Evolutionary conservation across 2,797 vertebrate species (phyloP).

Genomic region (Tadarida brasiliensis): DNA sequence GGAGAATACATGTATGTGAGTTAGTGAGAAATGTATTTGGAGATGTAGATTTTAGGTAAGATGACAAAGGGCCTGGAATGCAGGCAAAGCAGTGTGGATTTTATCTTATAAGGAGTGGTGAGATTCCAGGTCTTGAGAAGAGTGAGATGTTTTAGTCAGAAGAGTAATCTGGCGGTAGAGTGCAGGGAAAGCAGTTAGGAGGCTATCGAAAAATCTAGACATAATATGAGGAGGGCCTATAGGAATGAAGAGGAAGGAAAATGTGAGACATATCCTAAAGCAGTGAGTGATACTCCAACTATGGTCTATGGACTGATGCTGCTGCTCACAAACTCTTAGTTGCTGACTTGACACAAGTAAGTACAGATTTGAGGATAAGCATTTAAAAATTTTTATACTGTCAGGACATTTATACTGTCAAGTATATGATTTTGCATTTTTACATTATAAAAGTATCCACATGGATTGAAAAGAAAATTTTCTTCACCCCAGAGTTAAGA

Average conservation of each 20-base stretch:
- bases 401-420: neutral
- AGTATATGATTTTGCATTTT: neutral
- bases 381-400: neutral
- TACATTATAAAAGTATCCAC: neutral
- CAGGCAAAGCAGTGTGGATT: neutral
- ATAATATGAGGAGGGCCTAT: neutral
- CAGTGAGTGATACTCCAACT: neutral
- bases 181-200: constrained; percentile 7
- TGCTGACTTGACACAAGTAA: neutral
- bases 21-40: constrained; percentile 20
- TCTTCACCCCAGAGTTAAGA: neutral
- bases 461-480: neutral
- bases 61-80: constrained; percentile 51
- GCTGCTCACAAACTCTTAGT: neutral
- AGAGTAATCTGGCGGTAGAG: neutral
- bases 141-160: constrained; percentile 51
- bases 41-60: constrained; percentile 11
- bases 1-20: neutral
- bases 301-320: neutral
- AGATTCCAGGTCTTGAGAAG: constrained; percentile 57
- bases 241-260: neutral
- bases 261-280: neutral
- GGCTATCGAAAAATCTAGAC: constrained; percentile 14
- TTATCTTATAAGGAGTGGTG: constrained; percentile 43
- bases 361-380: neutral